Conservation (phyloP, 2,113 vertebrate genomes). For the Lagenorhynchus albirostris region DNA sequence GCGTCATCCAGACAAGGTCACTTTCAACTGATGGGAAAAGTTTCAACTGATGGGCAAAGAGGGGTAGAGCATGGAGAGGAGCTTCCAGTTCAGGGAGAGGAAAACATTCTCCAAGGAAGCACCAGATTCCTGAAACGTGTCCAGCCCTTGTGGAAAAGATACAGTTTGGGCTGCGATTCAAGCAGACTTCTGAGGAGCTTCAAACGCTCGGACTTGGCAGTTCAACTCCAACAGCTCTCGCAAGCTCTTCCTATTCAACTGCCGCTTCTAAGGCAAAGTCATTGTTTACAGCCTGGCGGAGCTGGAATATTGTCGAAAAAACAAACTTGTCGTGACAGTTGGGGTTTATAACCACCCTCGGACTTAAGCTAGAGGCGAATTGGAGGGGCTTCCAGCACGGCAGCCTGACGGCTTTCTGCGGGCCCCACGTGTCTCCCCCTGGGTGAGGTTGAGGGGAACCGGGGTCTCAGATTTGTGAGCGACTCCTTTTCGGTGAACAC, state of each 20-base stretch:
- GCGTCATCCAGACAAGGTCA: neutral
- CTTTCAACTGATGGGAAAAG: neutral
- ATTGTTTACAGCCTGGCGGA: neutral
- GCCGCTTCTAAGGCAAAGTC: neutral
- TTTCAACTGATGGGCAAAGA: constrained; percentile 27
- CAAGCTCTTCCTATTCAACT: neutral
- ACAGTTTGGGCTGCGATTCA: constrained; percentile 68
- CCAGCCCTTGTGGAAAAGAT: constrained; percentile 77
- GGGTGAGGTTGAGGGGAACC: too few relatives aligned
- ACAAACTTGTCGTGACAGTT: constrained; percentile 67
- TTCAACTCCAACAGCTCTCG: neutral
- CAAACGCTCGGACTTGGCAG: constrained; percentile 55
- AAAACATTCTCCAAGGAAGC: constrained; percentile 59
- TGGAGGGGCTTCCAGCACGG: neutral
- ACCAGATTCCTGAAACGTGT: constrained; percentile 70
- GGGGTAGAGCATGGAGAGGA: constrained; percentile 42
- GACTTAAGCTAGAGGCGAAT: constrained; percentile 25
- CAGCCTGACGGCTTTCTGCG: neutral
- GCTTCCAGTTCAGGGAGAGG: constrained; percentile 64
- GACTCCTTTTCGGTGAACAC: neutral
- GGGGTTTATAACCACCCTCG: constrained; percentile 32
- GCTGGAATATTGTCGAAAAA: constrained; percentile 51
- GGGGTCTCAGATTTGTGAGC: neutral
- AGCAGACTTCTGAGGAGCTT: constrained; percentile 74
- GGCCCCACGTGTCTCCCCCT: neutral